Conservation (phyloP, 2,888 invertebrate genomes). For the Chydorus sphaericus region DNA sequence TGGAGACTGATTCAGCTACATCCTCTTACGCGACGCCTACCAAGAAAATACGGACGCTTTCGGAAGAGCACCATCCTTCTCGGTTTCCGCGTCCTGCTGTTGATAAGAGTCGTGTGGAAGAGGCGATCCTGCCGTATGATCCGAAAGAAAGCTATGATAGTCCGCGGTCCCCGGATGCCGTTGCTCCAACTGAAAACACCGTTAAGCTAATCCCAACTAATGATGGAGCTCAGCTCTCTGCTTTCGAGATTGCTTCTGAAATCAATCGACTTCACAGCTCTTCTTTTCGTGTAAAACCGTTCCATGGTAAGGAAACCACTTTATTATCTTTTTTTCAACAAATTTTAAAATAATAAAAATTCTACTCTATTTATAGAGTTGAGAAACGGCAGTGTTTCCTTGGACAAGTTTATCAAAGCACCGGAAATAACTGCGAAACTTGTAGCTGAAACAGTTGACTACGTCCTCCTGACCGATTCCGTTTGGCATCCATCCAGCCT, state of each 20-base stretch:
- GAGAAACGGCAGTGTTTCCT: background rate
- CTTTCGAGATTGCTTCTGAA: background rate
- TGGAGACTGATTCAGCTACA: too few relatives aligned
- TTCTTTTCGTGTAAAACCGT: background rate
- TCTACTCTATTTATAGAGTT: slow-evolving; percentile 1
- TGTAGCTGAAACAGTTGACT: background rate
- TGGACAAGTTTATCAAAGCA: background rate
- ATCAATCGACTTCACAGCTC: background rate
- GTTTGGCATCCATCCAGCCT: background rate
- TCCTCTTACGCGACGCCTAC: too few relatives aligned
- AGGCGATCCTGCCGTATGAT: too few relatives aligned
- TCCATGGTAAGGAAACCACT: background rate
- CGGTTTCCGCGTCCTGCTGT: too few relatives aligned
- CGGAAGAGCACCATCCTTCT: too few relatives aligned
- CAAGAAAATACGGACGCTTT: too few relatives aligned
- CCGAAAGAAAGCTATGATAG: too few relatives aligned
- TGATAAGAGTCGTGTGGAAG: too few relatives aligned
- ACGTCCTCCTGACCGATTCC: background rate
- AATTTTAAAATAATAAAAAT: background rate
- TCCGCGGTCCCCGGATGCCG: background rate
- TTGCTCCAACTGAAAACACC: too few relatives aligned
- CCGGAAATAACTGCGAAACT: background rate
- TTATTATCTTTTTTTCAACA: background rate
- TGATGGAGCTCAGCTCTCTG: background rate
- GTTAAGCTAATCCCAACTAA: too few relatives aligned